Conservation (phyloP, 2,113 vertebrate genomes). For the Melospiza georgiana region DNA sequence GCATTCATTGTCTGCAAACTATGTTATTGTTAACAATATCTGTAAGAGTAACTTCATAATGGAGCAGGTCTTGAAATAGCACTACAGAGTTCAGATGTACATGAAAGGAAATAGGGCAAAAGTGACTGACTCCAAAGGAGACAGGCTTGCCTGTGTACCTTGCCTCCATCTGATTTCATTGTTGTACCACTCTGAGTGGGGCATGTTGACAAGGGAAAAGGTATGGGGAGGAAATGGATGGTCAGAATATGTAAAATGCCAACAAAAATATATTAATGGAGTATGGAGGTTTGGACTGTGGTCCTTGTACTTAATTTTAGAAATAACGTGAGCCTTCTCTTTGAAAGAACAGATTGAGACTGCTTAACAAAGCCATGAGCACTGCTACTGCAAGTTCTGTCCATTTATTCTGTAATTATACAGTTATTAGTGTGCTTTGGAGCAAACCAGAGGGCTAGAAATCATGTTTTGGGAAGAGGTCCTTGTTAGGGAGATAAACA, state of each 20-base stretch:
- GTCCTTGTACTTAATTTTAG: neutral
- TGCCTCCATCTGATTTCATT: neutral
- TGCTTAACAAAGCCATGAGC: fast-evolving
- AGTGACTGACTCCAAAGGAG: neutral
- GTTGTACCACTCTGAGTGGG: neutral
- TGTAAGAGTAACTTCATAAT: neutral
- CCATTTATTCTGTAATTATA: neutral
- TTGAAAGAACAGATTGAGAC: neutral
- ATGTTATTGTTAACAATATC: neutral
- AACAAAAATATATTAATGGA: neutral
- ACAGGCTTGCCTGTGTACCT: neutral
- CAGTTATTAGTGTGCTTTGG: neutral
- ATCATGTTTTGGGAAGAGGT: neutral
- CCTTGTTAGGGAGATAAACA: neutral
- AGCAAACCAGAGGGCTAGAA: neutral
- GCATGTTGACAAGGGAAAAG: neutral
- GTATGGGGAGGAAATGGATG: neutral
- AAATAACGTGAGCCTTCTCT: neutral
- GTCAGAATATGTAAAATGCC: neutral
- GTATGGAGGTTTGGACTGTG: neutral
- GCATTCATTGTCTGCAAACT: neutral
- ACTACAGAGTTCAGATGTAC: neutral
- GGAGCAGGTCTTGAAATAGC: neutral
- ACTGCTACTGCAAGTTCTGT: neutral
- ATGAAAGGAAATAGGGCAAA: neutral